These are phyloP conservation scores for Frankliniella intonsa DNA, from an alignment of 2,888 invertebrate genomes.

Conservation along the genomic window DNA sequence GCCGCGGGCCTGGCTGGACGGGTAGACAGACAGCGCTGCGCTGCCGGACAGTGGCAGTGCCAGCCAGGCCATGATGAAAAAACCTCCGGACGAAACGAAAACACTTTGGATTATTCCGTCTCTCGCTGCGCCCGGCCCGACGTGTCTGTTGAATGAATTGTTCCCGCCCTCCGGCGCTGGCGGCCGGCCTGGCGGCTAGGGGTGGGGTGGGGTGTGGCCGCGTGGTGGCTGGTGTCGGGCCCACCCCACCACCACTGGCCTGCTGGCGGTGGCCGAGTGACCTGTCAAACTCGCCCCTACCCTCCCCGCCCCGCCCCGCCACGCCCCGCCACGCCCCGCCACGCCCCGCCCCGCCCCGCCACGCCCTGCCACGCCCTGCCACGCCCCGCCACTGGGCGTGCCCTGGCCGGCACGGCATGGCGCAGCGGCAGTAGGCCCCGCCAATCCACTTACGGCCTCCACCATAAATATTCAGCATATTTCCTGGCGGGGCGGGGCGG, in stretches of 20 bases:
- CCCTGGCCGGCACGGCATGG: neutral
- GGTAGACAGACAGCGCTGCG: no score
- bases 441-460: conserved; percentile 14
- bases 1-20: no score
- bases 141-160: no score
- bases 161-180: neutral
- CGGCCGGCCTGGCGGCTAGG: no score
- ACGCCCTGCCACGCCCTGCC: no score
- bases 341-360: neutral
- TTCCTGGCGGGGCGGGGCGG: neutral
- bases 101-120: no score
- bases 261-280: neutral
- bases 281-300: neutral
- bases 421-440: neutral
- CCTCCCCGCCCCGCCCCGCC: neutral
- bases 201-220: no score
- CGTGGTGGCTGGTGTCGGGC: no score
- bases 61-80: no score
- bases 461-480: conserved; percentile 17
- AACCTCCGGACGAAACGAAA: no score
- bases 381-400: neutral
- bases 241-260: neutral
- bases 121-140: no score
- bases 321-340: neutral
- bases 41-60: no score